These are phyloP conservation scores for Tachuris rubrigastra DNA, from an alignment of 2,113 vertebrate species.

Conservation along the genomic window DNA sequence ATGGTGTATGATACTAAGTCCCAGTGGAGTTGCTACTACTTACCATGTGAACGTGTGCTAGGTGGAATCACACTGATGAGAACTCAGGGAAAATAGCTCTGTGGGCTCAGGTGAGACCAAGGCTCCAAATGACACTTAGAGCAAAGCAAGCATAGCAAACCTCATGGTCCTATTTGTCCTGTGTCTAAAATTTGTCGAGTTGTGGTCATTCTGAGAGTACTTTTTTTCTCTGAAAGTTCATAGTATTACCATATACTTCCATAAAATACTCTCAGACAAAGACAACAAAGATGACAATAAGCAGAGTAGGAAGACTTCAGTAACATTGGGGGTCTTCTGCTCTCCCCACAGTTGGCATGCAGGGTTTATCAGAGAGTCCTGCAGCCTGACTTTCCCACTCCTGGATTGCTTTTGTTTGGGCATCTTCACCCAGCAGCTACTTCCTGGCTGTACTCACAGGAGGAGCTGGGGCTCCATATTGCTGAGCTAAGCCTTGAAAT, in stretches of 20 bases:
- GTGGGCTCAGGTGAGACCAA: background rate
- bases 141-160: background rate
- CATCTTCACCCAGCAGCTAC: background rate
- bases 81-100: background rate
- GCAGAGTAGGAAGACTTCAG: background rate
- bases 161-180: background rate
- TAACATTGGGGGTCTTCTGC: background rate
- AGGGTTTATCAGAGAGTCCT: background rate
- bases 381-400: background rate
- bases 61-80: background rate
- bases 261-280: background rate
- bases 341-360: background rate
- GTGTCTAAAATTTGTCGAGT: background rate
- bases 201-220: background rate
- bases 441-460: too few relatives aligned
- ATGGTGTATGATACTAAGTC: background rate
- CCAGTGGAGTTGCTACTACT: accelerated
- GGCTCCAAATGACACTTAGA: background rate
- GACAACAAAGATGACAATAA: background rate
- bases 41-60: background rate
- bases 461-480: background rate
- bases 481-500: background rate
- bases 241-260: background rate
- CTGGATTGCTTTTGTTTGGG: background rate
- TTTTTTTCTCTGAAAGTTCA: background rate